These are phyloP conservation scores for Gnathonemus echidnorhynchus DNA, from an alignment of 2,113 vertebrate genomes.

Conservation along the genomic window DNA sequence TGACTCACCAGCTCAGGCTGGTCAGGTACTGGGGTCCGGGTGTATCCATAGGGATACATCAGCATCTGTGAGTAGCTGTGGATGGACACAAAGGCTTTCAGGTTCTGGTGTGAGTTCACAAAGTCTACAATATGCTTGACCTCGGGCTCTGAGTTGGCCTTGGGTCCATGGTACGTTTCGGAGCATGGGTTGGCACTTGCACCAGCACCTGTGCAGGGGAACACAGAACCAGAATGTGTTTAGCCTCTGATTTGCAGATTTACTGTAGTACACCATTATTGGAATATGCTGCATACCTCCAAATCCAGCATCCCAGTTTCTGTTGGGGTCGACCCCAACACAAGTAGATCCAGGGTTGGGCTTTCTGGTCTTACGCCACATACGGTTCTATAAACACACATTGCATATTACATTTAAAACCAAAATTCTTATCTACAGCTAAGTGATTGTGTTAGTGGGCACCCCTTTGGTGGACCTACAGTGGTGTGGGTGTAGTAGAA, in stretches of 20 bases:
- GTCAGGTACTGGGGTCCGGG: conserved; percentile 33
- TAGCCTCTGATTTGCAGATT: neutral
- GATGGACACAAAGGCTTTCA: conserved; percentile 89
- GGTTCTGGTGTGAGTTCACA: conserved; percentile 69
- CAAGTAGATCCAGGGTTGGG: conserved; percentile 56
- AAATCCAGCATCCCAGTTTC: conserved; percentile 80
- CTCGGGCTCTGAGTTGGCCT: conserved; percentile 74
- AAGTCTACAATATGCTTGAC: conserved; percentile 90
- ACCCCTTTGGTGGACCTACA: conserved; percentile 47
- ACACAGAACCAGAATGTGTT: neutral
- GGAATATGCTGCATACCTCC: conserved; percentile 60
- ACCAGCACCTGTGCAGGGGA: conserved; percentile 56
- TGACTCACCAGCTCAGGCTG: conserved; percentile 71
- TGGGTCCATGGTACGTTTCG: conserved; percentile 69
- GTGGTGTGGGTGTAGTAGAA: conserved; percentile 69
- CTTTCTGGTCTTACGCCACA: conserved; percentile 89
- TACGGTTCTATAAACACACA: conserved; percentile 64
- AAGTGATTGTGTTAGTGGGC: neutral
- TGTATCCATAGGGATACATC: conserved; percentile 86
- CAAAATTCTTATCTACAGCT: neutral
- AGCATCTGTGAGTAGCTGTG: conserved; percentile 93
- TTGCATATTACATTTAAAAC: neutral
- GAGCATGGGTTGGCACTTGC: conserved; percentile 73
- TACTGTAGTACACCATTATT: neutral
- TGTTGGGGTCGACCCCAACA: conserved; percentile 78